Base-by-base conservation (phyloP, 2,888 invertebrate species). In the Encarsia formosa region DNA sequence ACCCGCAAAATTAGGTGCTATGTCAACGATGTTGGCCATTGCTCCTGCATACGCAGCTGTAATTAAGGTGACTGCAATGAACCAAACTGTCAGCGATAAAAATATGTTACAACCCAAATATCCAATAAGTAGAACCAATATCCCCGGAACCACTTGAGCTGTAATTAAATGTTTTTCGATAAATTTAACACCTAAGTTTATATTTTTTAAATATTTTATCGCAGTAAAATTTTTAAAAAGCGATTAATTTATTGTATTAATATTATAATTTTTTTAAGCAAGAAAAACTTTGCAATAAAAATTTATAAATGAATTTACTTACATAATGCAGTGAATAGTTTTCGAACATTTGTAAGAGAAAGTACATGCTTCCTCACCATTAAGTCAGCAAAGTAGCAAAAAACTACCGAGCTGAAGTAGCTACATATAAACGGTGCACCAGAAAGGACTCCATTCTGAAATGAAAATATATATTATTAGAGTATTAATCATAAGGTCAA, bases 1-100 rank as follows among this genome's bases (percentile, higher is more conserved):
- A 68, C 83, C 87, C 45, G 87, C 87, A 63, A 85, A 82, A 74
- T 87, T 86, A n/a, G 87, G 87, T 1, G 87, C 85, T 53, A 88
- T 84, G 68, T 88, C 87, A 15, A 88, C 85, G 57, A 87, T 83
- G 64, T 83, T 87, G 1, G 86, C 86, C 83, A 87, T 86, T 4
- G 86, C 86, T 31, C 86, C 86, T 4, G 86, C 86, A 66, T 86
- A 86, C 1, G 85, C 80, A 11, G 86, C 85, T 18, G 86, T 86
- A 61, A 86, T 84, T 53, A 85, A 76, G 11, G 83, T 84, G 4
- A 86, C 85, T 20, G 85, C 84, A 51, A 81, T 70, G 68, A 84
- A 86, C 85, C 85, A 86, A 16, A 84, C 75, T 31, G 82, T 70
- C 58, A 86, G 69, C 34, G 83, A 81, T 44, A 80, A 63, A 20